phyloP scores from a whole-genome alignment of 1,140 invertebrate genomes.

The Choristoneura fumiferana region DNA sequence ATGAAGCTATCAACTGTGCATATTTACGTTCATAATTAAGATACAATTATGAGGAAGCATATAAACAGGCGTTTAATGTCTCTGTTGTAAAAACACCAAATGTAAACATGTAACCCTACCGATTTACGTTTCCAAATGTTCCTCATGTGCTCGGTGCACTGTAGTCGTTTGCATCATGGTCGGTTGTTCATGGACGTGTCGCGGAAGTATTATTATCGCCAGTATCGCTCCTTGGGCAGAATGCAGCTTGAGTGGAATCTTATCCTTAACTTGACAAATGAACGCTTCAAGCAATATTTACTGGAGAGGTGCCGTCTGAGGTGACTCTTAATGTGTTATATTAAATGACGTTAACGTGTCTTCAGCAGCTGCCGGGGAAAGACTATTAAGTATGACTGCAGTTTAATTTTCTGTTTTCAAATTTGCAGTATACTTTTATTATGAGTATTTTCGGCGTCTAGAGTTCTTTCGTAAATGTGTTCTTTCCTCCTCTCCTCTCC shows the following conservation, averaged over 20 bases:
- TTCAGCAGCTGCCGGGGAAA: too few relatives aligned
- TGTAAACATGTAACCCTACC: neutral
- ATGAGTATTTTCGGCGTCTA: too few relatives aligned
- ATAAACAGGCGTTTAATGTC: neutral
- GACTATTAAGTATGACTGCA: too few relatives aligned
- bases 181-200: neutral
- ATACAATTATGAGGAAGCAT: conserved; percentile 10
- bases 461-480: too few relatives aligned
- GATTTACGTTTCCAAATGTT: neutral
- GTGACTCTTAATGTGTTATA: too few relatives aligned
- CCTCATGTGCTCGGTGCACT: neutral
- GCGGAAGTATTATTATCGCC: conserved; percentile 2
- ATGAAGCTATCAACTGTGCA: too few relatives aligned
- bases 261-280: conserved; percentile 13
- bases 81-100: neutral
- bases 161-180: neutral
- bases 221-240: neutral
- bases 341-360: too few relatives aligned
- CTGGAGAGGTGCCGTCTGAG: neutral
- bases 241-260: neutral
- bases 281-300: neutral
- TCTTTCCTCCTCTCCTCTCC: too few relatives aligned
- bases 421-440: too few relatives aligned
- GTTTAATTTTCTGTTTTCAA: too few relatives aligned
- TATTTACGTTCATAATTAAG: conserved; percentile 7